phyloP scores from a whole-genome alignment of 2,888 invertebrate genomes.

The Blera fallax region DNA sequence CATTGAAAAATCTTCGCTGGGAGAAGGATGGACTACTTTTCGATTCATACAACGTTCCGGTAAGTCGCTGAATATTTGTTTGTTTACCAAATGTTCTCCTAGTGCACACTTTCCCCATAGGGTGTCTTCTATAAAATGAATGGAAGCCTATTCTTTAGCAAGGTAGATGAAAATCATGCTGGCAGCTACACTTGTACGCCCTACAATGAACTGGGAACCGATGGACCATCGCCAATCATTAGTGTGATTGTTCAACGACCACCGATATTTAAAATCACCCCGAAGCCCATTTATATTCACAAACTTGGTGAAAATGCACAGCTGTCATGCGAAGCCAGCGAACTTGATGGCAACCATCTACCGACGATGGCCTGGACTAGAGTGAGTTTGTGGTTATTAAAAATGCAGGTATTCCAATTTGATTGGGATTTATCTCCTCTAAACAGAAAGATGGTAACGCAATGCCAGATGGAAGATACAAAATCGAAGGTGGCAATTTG shows the following conservation, averaged over 20 bases:
- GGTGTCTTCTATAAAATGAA: constrained; percentile 93
- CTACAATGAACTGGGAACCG: constrained; percentile 93
- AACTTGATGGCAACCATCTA: constrained; percentile 86
- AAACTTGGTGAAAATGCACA: constrained; percentile 90
- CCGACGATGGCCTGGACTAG: constrained; percentile 87
- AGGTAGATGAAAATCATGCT: constrained; percentile 92
- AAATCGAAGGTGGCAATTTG: constrained; percentile 89
- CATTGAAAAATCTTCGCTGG: constrained; percentile 94
- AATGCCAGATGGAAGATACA: constrained; percentile 86
- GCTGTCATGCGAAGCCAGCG: constrained; percentile 91
- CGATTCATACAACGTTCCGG: constrained; percentile 93
- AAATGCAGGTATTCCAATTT: constrained; percentile 47
- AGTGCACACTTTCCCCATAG: constrained; percentile 51
- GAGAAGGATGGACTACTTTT: constrained; percentile 95
- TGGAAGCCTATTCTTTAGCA: constrained; percentile 91
- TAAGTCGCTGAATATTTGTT: constrained; percentile 60
- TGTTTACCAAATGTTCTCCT: neutral
- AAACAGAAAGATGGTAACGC: constrained; percentile 88
- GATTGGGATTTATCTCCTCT: constrained; percentile 69
- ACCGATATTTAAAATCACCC: constrained; percentile 90
- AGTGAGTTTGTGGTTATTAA: constrained; percentile 81
- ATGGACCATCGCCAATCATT: constrained; percentile 92
- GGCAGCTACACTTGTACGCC: constrained; percentile 96
- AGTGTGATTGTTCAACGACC: constrained; percentile 92
- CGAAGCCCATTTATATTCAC: constrained; percentile 91